Evolutionary conservation across 2,113 vertebrate species (phyloP), one percentile per base, ranked within the genome.

Genomic region (Nothoprocta pentlandii): DNA sequence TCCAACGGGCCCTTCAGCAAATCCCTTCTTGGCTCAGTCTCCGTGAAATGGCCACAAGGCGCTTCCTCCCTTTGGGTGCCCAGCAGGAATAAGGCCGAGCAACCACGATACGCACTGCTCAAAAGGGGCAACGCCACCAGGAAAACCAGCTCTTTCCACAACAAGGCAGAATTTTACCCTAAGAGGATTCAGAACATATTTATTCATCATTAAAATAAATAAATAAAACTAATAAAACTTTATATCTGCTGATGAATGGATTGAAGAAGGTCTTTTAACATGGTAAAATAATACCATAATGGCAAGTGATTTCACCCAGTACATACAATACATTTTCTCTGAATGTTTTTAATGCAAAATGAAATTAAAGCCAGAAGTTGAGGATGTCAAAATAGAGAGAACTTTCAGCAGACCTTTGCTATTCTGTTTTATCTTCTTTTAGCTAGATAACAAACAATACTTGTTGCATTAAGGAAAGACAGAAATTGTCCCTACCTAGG

Each of bases 61-160:
- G 58, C 42, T 5, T 64, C 39, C 78, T 92, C 67, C 58, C 53
- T 94, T 87, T 63, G 53, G 76, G 32, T 23, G 70, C 78, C 91
- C 85, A 42, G 79, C 28, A 54, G 1, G 2, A 51, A 82, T 25
- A 59, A 1, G 2, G 62, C 53, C 86, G 61, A 92, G 85, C 42
- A 46, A 64, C 2, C 9, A 61, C 42, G 84, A 92, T 64, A 62
- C 53, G 73, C 62, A 2, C 16, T 56, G 69, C 61, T 86, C 77
- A 89, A 39, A 75, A 77, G 86, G 71, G 47, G 88, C 61, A 90
- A 14, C 3, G 36, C 92, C 82, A 41, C 59, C 70, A 85, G 68
- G 36, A 90, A 83, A 96, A 84, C 59, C 93, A 46, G 62, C 73
- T 61, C 73, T 92, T 91, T 86, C 3, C 64, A 90, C 90, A 90